Base-by-base conservation (phyloP, 2,888 invertebrate genomes). In the Athetis lepigone region DNA sequence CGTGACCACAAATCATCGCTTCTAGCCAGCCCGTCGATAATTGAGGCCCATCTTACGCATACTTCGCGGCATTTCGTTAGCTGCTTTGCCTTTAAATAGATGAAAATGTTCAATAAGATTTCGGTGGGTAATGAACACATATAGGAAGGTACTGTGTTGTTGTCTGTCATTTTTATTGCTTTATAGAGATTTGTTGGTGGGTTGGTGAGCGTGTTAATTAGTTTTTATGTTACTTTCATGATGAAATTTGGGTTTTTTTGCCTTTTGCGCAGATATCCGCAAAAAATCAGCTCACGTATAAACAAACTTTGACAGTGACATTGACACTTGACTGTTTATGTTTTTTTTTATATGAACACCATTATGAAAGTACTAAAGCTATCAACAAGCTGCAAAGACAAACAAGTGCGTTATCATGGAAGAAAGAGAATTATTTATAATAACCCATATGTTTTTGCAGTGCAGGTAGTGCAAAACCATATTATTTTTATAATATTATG, bases 31-130 rank as follows among this genome's bases (percentile, higher is more conserved):
- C 71, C 80, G 60, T 94, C 93, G 18, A 92, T 80, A n/a, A 92
- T 84, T 4, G 77, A 66, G 39, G 80, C 87, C 90, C 93, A 93
- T 68, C 89, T 80, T 0, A 37, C 9, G 55, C 92, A 91, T 0
- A 94, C 90, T 72, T 77, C 82, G 2, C 93, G 90, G 47, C 88
- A 90, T 68, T 62, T 85, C 0, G 84, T 80, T 1, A 92, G 58
- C 0, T 90, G 78, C 71, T 82, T 88, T 0, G 86, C 87, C 1
- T 87, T 70, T 49, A 92, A 70, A 69, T 70, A 85, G 0, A 82
- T 77, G 52, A 93, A 91, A 55, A 93, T 87, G 2, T 84, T 73
- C 0, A 88, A 47, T 0, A 92, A 45, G 3, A 92, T 75, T 77
- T 94, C 93, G 0, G 90, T 85, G 0, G 93, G 91, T 13, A 89